Evolutionary conservation across 2,797 vertebrate species (phyloP).

Genomic region (Fistularia commersonii): DNA sequence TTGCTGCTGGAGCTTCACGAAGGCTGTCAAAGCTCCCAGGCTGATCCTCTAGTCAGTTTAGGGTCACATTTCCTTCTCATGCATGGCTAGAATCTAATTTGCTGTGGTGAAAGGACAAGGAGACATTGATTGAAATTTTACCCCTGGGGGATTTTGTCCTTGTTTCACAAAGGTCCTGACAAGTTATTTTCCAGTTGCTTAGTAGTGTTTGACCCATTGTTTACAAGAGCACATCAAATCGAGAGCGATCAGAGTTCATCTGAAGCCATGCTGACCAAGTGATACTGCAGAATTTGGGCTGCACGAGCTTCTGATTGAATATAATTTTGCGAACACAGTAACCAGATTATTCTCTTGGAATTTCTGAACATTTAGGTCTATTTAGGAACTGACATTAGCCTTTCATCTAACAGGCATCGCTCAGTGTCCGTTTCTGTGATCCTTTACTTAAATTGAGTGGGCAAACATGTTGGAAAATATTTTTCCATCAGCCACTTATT

Average conservation of each 20-base stretch:
- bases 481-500: slow-evolving; percentile 29
- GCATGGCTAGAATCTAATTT: slow-evolving; percentile 78
- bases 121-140: slow-evolving; percentile 82
- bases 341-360: too few relatives aligned
- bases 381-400: too few relatives aligned
- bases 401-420: slow-evolving; percentile 8
- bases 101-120: slow-evolving; percentile 77
- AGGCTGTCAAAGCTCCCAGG: slow-evolving; percentile 50
- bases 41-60: slow-evolving; percentile 73
- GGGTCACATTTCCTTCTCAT: slow-evolving; percentile 73
- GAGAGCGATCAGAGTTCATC: too few relatives aligned
- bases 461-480: slow-evolving; percentile 34
- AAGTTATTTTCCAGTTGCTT: slow-evolving; percentile 71
- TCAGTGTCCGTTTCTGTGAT: slow-evolving; percentile 28
- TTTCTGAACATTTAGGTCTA: too few relatives aligned
- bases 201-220: slow-evolving; percentile 64
- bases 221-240: slow-evolving; percentile 57
- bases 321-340: too few relatives aligned
- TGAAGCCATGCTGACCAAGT: too few relatives aligned
- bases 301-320: too few relatives aligned
- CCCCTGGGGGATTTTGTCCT: slow-evolving; percentile 71
- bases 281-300: too few relatives aligned
- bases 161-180: slow-evolving; percentile 73
- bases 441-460: slow-evolving; percentile 30
- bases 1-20: slow-evolving; percentile 18